Evolutionary conservation across 2,888 invertebrate species (phyloP).

Genomic region (Dasysyrphus tricinctus): DNA sequence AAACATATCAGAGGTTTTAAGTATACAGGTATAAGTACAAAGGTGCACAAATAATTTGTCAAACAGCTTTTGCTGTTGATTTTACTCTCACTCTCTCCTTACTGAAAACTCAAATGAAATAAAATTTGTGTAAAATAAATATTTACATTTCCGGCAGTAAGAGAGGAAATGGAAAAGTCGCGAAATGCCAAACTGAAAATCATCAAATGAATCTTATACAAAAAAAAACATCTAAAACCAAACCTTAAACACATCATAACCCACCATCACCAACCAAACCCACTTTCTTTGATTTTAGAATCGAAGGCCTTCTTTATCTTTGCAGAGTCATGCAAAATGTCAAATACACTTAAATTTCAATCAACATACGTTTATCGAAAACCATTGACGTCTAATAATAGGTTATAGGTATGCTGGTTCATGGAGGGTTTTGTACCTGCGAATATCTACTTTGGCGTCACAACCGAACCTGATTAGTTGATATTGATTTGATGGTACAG

Average conservation of each 20-base stretch:
- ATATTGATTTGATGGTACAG: neutral
- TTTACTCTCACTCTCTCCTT: neutral
- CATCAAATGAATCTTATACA: slow-evolving; percentile 34
- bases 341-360: slow-evolving; percentile 66
- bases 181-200: neutral
- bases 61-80: slow-evolving; percentile 32
- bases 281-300: neutral
- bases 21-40: neutral
- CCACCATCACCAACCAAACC: neutral
- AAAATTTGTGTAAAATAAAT: slow-evolving; percentile 35
- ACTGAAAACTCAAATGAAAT: neutral
- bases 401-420: neutral
- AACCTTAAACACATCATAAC: neutral
- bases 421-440: neutral
- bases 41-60: neutral
- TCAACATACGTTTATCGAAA: slow-evolving; percentile 43
- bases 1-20: neutral
- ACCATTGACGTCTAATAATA: slow-evolving; percentile 25
- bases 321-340: slow-evolving; percentile 37
- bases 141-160: slow-evolving; percentile 4
- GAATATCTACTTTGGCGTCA: neutral
- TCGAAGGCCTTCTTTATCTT: slow-evolving; percentile 32
- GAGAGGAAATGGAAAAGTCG: slow-evolving; percentile 15
- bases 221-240: neutral
- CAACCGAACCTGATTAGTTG: slow-evolving; percentile 7